phyloP scores from a whole-genome alignment of 2,888 invertebrate genomes.

The Seira musarum region DNA sequence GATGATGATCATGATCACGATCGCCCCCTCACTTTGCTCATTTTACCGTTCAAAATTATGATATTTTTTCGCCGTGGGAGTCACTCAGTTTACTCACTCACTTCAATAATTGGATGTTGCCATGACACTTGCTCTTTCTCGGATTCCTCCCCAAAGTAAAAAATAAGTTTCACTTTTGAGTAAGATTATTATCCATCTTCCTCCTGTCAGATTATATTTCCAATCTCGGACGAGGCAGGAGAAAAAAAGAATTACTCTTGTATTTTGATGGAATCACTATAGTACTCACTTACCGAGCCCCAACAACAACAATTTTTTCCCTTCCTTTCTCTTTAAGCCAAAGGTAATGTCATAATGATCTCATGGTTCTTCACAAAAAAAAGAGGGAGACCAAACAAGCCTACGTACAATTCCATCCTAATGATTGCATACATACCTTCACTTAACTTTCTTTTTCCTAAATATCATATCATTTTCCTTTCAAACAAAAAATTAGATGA shows the following conservation, averaged over 20 bases:
- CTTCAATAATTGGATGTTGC: conserved; percentile 53
- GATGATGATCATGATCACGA: conserved; percentile 2
- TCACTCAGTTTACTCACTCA: conserved; percentile 22
- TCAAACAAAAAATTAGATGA: neutral
- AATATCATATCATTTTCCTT: neutral
- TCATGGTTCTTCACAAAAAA: neutral
- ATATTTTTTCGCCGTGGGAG: conserved; percentile 14
- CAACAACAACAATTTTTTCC: neutral
- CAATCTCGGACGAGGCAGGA: conserved; percentile 3
- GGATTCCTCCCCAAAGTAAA: conserved; percentile 2
- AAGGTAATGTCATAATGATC: conserved; percentile 5
- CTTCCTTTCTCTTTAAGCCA: neutral
- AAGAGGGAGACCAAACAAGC: neutral
- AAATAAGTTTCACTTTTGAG: conserved; percentile 2
- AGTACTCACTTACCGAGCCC: neutral
- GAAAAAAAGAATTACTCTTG: neutral
- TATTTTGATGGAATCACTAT: neutral
- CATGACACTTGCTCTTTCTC: conserved; percentile 36
- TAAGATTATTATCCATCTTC: conserved; percentile 8
- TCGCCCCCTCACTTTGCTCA: conserved; percentile 15
- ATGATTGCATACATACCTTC: neutral
- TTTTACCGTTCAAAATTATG: neutral
- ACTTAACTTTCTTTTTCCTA: neutral
- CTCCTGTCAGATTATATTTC: conserved; percentile 10
- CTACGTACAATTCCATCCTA: neutral